phyloP scores from a whole-genome alignment of 2,113 vertebrate genomes.

The Dipodomys merriami region DNA sequence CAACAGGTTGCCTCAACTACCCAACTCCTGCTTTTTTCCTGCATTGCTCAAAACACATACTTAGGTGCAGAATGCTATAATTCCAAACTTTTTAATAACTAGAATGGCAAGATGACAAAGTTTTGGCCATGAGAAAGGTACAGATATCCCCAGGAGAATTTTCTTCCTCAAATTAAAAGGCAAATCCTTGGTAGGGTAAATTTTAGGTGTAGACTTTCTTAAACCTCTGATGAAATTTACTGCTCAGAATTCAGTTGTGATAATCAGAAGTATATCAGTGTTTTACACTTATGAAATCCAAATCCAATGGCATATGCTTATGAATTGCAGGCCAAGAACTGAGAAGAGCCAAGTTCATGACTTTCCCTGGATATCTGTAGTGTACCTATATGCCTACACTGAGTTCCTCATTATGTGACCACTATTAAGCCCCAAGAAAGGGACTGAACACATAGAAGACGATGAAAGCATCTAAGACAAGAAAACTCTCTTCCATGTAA shows the following conservation, averaged over 20 bases:
- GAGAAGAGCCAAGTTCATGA: too few species aligned
- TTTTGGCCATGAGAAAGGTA: background rate
- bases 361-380: too few species aligned
- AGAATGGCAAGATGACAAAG: background rate
- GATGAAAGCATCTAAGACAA: background rate
- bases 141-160: background rate
- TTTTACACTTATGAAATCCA: too few species aligned
- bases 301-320: too few species aligned
- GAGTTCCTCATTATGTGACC: background rate
- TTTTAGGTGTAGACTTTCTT: background rate
- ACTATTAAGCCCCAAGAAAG: background rate
- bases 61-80: background rate
- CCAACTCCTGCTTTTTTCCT: background rate
- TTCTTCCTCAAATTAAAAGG: background rate
- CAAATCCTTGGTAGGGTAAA: background rate
- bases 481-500: background rate
- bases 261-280: background rate
- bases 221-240: background rate
- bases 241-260: background rate
- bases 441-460: background rate
- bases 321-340: too few species aligned
- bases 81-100: background rate
- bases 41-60: background rate
- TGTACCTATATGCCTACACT: too few species aligned
- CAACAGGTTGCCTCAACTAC: background rate